These are phyloP conservation scores for Discoglossus pictus DNA, from an alignment of 2,797 vertebrate species.

Conservation along the genomic window DNA sequence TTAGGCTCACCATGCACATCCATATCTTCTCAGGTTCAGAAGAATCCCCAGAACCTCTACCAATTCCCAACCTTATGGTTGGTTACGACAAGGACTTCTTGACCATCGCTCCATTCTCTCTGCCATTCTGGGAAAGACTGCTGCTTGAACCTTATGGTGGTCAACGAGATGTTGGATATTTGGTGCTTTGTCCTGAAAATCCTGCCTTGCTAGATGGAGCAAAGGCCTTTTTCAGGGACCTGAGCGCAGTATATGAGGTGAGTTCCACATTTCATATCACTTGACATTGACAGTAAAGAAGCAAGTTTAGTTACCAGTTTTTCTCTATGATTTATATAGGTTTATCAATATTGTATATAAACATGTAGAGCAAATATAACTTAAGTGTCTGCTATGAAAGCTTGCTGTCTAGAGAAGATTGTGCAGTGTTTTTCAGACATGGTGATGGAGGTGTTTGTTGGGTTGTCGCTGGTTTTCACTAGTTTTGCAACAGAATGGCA, in stretches of 20 bases:
- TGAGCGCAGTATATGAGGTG: slow-evolving; percentile 96
- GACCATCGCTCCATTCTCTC: slow-evolving; percentile 90
- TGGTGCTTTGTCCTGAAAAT: slow-evolving; percentile 94
- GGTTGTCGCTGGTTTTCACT: too few relatives aligned
- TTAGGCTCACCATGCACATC: too few relatives aligned
- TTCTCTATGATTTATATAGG: too few relatives aligned
- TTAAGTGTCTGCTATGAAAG: too few relatives aligned
- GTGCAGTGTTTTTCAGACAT: too few relatives aligned
- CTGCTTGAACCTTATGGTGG: slow-evolving; percentile 92
- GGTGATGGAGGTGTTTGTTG: too few relatives aligned
- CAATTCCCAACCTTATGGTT: slow-evolving; percentile 89
- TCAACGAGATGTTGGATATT: slow-evolving; percentile 90
- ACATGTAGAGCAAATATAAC: too few relatives aligned
- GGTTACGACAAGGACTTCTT: slow-evolving; percentile 94
- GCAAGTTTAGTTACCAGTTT: too few relatives aligned
- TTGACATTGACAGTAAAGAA: too few relatives aligned
- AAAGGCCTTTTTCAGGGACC: slow-evolving; percentile 92
- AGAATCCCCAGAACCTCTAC: slow-evolving; percentile 93
- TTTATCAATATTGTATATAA: too few relatives aligned
- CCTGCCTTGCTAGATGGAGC: slow-evolving; percentile 87
- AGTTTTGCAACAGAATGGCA: too few relatives aligned
- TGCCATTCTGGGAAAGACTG: slow-evolving; percentile 97
- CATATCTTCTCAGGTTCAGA: slow-evolving; percentile 85
- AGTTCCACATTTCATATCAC: slow-evolving; percentile 33
- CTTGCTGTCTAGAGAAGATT: too few relatives aligned